These are phyloP conservation scores for Lepus timidus DNA, from an alignment of 2,113 vertebrate species.

Conservation along the genomic window DNA sequence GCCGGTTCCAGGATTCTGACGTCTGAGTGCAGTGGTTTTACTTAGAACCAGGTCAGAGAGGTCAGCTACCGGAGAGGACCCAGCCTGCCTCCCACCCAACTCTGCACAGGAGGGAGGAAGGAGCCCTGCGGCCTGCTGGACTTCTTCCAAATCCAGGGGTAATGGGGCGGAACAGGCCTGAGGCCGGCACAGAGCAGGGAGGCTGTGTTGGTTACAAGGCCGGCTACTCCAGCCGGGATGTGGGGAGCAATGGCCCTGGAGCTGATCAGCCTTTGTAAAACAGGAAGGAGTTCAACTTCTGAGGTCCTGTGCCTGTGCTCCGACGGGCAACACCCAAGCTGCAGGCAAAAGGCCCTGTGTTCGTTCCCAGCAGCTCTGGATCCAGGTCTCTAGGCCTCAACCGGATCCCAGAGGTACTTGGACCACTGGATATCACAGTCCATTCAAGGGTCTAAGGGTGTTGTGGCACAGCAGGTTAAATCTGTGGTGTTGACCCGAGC, in stretches of 20 bases:
- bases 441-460: background rate
- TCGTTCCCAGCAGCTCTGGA: background rate
- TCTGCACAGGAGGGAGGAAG: too few species aligned
- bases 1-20: background rate
- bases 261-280: accelerated
- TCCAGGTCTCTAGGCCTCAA: accelerated
- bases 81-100: background rate
- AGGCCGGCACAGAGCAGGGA: too few species aligned
- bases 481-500: too few species aligned
- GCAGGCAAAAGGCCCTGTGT: too few species aligned
- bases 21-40: background rate
- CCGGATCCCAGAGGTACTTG: background rate
- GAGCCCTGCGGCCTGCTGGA: background rate
- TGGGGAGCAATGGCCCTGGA: background rate
- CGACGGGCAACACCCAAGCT: too few species aligned
- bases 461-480: too few species aligned
- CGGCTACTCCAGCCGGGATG: too few species aligned
- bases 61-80: accelerated
- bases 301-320: accelerated
- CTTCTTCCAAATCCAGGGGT: background rate
- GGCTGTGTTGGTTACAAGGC: too few species aligned
- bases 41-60: background rate
- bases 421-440: accelerated
- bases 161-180: too few species aligned
- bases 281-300: too few species aligned